Base-by-base conservation (phyloP, 2,888 invertebrate species). In the Caenorhabditis sp. region DNA sequence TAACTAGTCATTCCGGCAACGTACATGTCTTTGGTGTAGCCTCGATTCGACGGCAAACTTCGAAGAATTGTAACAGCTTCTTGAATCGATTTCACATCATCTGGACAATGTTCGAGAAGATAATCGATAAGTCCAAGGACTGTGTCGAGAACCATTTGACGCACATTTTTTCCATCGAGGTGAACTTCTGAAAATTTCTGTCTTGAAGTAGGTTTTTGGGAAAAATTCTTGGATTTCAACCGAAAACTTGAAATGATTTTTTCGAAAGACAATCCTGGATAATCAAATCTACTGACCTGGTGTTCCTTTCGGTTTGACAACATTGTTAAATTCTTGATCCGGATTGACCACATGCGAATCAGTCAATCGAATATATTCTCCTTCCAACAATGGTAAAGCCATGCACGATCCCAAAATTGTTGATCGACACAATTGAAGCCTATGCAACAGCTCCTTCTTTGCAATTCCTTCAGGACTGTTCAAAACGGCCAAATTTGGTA, bases 381-480 rank as follows among this genome's bases (percentile, higher is more conserved):
- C 93, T 27, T 92, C 89, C 90, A 93, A 93, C 67, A 91, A 89
- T 1, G 93, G 93, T 69, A 94, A 88, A 65, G 93, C 90, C 61
- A 90, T 90, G 63, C 92, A 91, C 23, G 89, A 88, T 63, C 92
- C 93, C 1, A 92, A 91, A 70, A 94, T 86, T 56, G 91, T 89
- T 12, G 92, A 91, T 62, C 91, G 90, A 0, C 94, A 90, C 23
- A 93, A 92, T 80, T 90, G 91, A 76, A 95, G 90, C 60, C 92
- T 91, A 50, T 92, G 90, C 60, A 92, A 89, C 57, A 94, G 89
- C 63, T 93, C 91, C 69, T 93, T 93, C 77, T 84, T 81, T n/a
- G 83, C 78, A 36, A 83, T 53, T 50, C 77, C 76, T 69, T 84
- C 84, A 67, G 76, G 91, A 90, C 90, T 89, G 58, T 91, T 89